phyloP scores from a whole-genome alignment of 2,797 vertebrate species.

The Loriculus beryllinus region DNA sequence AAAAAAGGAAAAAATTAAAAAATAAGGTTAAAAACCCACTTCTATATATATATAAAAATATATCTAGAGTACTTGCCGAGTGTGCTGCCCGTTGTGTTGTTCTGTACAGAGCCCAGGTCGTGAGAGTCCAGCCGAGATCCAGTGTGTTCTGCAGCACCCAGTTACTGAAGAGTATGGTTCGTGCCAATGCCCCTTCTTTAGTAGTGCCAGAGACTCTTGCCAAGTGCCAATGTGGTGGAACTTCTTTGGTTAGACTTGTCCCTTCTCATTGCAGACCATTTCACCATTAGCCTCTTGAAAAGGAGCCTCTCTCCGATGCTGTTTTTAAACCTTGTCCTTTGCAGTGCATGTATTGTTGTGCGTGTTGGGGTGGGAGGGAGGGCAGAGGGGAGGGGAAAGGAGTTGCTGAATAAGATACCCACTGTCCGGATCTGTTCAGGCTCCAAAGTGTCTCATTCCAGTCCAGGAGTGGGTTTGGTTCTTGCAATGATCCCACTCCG shows the following conservation, averaged over 20 bases:
- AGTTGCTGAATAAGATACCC: slow-evolving; percentile 47
- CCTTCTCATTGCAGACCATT: slow-evolving; percentile 83
- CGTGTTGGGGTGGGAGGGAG: slow-evolving; percentile 59
- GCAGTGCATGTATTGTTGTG: slow-evolving; percentile 86
- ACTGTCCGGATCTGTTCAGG: slow-evolving; percentile 27
- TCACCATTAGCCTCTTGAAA: slow-evolving; percentile 80
- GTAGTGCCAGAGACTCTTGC: slow-evolving; percentile 84
- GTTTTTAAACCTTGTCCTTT: slow-evolving; percentile 86
- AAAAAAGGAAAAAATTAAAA: not conserved
- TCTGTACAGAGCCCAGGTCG: slow-evolving; percentile 50
- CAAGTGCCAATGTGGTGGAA: slow-evolving; percentile 89
- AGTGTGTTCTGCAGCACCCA: slow-evolving; percentile 61
- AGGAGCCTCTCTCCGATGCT: slow-evolving; percentile 72
- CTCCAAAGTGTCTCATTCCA: slow-evolving; percentile 53
- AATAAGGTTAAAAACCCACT: not conserved
- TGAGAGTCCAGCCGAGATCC: slow-evolving; percentile 60
- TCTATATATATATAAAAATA: not conserved
- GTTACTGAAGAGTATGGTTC: slow-evolving; percentile 73
- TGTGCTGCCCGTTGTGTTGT: slow-evolving; percentile 49
- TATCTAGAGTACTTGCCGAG: not conserved
- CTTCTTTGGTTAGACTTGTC: slow-evolving; percentile 80
- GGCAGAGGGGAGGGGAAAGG: slow-evolving; percentile 65
- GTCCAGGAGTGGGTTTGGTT: slow-evolving; percentile 42
- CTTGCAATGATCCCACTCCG: slow-evolving; percentile 38
- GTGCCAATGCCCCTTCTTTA: slow-evolving; percentile 86